Evolutionary conservation across 2,888 invertebrate genomes (phyloP).

Genomic region (Chrysolina haemoptera): DNA sequence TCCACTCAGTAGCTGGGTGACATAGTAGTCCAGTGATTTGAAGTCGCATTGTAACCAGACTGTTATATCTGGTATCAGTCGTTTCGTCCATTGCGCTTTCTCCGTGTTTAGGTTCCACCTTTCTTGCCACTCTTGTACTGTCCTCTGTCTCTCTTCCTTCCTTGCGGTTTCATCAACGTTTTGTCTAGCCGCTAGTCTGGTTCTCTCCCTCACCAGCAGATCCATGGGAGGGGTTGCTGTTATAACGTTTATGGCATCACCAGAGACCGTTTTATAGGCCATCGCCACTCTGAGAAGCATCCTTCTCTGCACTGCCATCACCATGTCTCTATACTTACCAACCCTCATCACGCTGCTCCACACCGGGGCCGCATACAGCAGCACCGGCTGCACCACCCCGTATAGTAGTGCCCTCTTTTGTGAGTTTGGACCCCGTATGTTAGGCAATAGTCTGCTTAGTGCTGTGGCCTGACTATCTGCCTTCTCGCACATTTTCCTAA

Average conservation of each 20-base stretch:
- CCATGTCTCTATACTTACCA: slow-evolving; percentile 24
- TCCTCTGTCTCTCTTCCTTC: not conserved
- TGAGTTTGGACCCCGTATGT: slow-evolving; percentile 13
- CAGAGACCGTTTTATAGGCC: slow-evolving; percentile 37
- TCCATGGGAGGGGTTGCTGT: slow-evolving; percentile 33
- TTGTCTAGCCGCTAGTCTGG: not conserved
- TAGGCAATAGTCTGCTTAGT: slow-evolving; percentile 27
- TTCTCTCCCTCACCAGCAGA: slow-evolving; percentile 34
- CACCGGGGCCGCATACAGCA: slow-evolving; percentile 37
- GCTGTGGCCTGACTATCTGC: not conserved
- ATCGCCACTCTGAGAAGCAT: slow-evolving; percentile 30
- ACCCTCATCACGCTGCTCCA: slow-evolving; percentile 31
- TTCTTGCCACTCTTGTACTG: not conserved
- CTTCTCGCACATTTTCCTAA: slow-evolving; percentile 10
- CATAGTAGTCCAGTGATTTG: too few relatives aligned
- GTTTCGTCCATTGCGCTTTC: too few relatives aligned
- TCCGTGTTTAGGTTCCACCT: too few relatives aligned
- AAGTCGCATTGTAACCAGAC: too few relatives aligned
- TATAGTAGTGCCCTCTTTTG: slow-evolving; percentile 22
- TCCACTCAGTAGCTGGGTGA: too few relatives aligned
- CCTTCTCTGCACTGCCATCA: slow-evolving; percentile 25
- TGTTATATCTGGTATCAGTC: too few relatives aligned
- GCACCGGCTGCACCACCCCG: slow-evolving; percentile 22
- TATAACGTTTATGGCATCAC: slow-evolving; percentile 31
- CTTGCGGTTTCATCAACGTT: not conserved